phyloP scores from a whole-genome alignment of 1,140 invertebrate genomes.

The Grapholita molesta region DNA sequence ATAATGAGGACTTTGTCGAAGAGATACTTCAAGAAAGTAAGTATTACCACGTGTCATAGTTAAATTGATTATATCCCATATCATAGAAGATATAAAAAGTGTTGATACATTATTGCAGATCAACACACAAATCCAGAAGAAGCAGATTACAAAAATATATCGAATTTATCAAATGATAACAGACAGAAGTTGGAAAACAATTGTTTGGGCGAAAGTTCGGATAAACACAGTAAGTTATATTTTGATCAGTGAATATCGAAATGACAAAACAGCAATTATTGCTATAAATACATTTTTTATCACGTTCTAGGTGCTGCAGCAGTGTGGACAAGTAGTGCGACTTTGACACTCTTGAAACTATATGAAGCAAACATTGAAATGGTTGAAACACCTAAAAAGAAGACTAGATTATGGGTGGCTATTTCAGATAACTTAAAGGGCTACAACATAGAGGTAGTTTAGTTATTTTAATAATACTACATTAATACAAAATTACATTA shows the following conservation, averaged over 20 bases:
- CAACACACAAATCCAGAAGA: neutral
- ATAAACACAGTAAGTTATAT: conserved; percentile 29
- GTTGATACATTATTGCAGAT: too few relatives aligned
- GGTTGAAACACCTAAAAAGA: conserved; percentile 47
- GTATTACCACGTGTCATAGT: too few relatives aligned
- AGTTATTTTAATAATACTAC: neutral
- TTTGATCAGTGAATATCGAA: neutral
- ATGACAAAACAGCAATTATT: too few relatives aligned
- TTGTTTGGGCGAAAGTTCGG: conserved; percentile 19
- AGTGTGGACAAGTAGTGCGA: conserved; percentile 40
- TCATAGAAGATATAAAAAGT: too few relatives aligned
- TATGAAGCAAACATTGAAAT: conserved; percentile 47
- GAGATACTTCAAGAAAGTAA: neutral
- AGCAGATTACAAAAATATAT: conserved; percentile 5
- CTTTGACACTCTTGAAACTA: conserved; percentile 35
- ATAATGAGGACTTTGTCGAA: neutral
- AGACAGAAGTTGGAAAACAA: conserved; percentile 18
- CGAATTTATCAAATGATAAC: neutral
- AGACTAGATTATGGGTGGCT: conserved; percentile 44
- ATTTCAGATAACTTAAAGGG: conserved; percentile 43
- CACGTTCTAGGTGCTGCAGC: conserved; percentile 32
- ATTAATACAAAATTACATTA: neutral
- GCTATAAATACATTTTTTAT: too few relatives aligned
- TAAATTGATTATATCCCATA: too few relatives aligned
- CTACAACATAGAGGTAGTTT: conserved; percentile 40